Base-by-base conservation (phyloP, 2,888 invertebrate species). In the Pheosia gnoma region DNA sequence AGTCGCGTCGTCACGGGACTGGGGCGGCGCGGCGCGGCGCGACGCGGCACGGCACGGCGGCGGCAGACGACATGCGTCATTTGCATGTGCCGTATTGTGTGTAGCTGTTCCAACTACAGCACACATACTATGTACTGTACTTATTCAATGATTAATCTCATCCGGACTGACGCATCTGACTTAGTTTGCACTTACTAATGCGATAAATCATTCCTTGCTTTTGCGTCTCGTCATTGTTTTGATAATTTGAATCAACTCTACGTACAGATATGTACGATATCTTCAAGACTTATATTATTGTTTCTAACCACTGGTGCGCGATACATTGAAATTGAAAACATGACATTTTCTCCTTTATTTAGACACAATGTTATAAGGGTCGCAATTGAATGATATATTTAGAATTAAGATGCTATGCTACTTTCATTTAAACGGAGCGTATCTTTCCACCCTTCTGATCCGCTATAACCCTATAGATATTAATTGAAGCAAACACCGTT, bases 401-500 rank as follows among this genome's bases (percentile, higher is more conserved):
- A 25, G 25, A 25, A 25, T 25, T 25, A 25, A 25, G 25, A 25
- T 25, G 25, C 0, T 25, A 25, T 25, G 1, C 2, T 25, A 25
- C 25, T 25, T 25, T 25, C 25, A 25, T 25, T 25, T 25, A 25
- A 25, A 25, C 25, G 25, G 25, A 25, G 25, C 25, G 25, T 25
- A 25, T 25, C 25, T 0, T 25, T 25, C 25, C 25, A 25, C 25
- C 25, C 25, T 25, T 25, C 47, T 7, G 41, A 6, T 7, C 41
- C 8, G 8, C 41, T 6, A 47, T 77, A 70, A 60, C 66, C 71
- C 71, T 74, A 67, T 25, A 25, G 25, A 25, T 75, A 80, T 82
- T 84, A 81, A 83, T 83, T 83, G 76, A 78, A 78, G 78, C 78
- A 79, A 84, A 82, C 82, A 81, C 77, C 78, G 75, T 70, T 68